Conservation (phyloP, 1,140 invertebrate species). For the Micrasema longulum region DNA sequence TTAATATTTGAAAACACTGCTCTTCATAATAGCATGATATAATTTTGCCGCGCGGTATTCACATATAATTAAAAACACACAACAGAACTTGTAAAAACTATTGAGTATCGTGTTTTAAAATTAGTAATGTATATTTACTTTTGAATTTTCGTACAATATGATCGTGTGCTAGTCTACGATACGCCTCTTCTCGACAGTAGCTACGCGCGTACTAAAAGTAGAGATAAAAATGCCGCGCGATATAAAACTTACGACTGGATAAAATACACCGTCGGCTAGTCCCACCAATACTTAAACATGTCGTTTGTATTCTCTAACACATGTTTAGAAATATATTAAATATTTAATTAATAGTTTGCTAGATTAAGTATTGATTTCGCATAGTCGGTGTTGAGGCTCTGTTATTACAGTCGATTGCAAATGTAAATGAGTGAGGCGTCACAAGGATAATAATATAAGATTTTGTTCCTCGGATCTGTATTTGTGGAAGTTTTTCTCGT, state of each 20-base stretch:
- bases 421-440: background rate
- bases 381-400: slow-evolving; percentile 5
- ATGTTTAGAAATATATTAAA: slow-evolving; percentile 24
- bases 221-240: slow-evolving; percentile 16
- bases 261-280: slow-evolving; percentile 18
- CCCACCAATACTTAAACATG: background rate
- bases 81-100: too few relatives aligned
- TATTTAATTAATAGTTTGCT: slow-evolving; percentile 37
- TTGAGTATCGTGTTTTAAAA: too few relatives aligned
- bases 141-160: too few relatives aligned
- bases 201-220: slow-evolving; percentile 5
- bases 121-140: too few relatives aligned
- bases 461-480: too few relatives aligned
- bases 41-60: too few relatives aligned
- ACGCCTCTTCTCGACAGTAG: slow-evolving; percentile 28
- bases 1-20: too few relatives aligned
- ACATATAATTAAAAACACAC: too few relatives aligned
- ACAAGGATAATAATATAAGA: background rate
- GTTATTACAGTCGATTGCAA: slow-evolving; percentile 10
- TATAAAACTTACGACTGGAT: slow-evolving; percentile 32
- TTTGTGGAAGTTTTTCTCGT: too few relatives aligned
- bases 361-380: slow-evolving; percentile 40
- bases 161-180: too few relatives aligned
- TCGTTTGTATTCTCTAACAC: background rate
- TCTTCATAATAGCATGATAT: too few relatives aligned